Evolutionary conservation across 2,888 invertebrate genomes (phyloP), one percentile per base, ranked within the genome.

Genomic region (Agrilus biguttatus): DNA sequence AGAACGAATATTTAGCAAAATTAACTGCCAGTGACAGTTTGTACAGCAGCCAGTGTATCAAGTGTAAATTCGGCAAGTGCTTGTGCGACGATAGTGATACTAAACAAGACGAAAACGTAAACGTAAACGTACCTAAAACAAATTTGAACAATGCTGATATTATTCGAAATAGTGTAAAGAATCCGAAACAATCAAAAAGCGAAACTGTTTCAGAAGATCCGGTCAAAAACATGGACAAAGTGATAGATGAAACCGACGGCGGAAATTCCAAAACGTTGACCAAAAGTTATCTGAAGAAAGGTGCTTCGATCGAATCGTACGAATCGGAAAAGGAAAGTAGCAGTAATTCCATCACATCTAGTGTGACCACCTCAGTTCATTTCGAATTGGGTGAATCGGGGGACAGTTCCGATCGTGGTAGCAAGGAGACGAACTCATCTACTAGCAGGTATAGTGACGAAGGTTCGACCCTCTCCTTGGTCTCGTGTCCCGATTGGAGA

Each of bases 361-460:
- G 74, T 48, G 73, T 74, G 47, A 65, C 74, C 36, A 74, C 73
- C 0, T 77, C 77, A 7, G 61, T 77, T 37, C 74, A 75, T 56
- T 74, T 76, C 2, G 76, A 77, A 0, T 75, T 77, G 48, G 81
- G 80, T 0, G 80, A 81, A 54, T 81, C 80, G 0, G 77, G 77
- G 52, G 80, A 80, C 48, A 70, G 77, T 21, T 74, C 73, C 13
- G 56, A 58, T 37, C 50, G 74, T 1, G 75, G 72, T 1, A 79
- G 75, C 50, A 65, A 73, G 12, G 77, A 75, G 44, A 67, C 68
- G 1, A 62, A 59, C 8, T 61, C 59, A 42, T 58, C 52, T 34
- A 47, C 46, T 23, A 55, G 59, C 49, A 51, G 75, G 68, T 61
- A 75, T 50, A 62, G 63, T 32, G 72, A 74, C n/a, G 76, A 78